Base-by-base conservation (phyloP, 2,888 invertebrate species). In the Ashinkailepas kermadecensis region DNA sequence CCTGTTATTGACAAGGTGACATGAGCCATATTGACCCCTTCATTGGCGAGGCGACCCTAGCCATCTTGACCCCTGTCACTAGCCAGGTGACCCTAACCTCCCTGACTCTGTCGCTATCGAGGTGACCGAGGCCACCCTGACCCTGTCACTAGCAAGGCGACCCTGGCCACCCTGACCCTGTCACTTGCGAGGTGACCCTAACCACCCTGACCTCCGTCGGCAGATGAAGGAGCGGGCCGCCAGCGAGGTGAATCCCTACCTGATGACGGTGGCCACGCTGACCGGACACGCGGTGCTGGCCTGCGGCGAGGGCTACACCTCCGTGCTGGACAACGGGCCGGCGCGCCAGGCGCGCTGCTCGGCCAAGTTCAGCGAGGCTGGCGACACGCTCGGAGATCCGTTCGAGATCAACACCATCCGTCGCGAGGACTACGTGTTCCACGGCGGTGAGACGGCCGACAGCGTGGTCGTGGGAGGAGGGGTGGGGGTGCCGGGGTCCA, bases 191-290 rank as follows among this genome's bases (percentile, higher is more conserved):
- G 39, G 39, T 4, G 39, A 39, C 39, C 39, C 39, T 39, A 4
- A 4, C 4, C 56, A 6, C 10, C 21, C 6, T 54, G 7, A 1
- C 56, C 8, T 8, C 39, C 10, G 39, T 78, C 67, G 21, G 21
- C 67, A 92, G 90, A 89, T 92, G 88, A 92, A 91, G 87, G 92
- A 92, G 87, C 89, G 91, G 86, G 95, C 95, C 10, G 85, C 90
- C 21, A 83, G 81, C 1, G 82, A 85, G 83, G 90, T 91, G 12
- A 92, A 93, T 88, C 94, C 96, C 13, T 94, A 95, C 88, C 88
- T 98, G 82, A 95, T 95, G 88, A 96, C 96, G 11, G 90, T 97
- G 85, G 96, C 96, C 80, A 97, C 97, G 21, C 89, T 97, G 82
- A 96, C 96, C 12, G 95, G 95, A 0, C 96, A 96, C 88, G 95